These are phyloP conservation scores for Tenualosa thibaudeaui DNA, from an alignment of 2,797 vertebrate genomes.

Conservation along the genomic window DNA sequence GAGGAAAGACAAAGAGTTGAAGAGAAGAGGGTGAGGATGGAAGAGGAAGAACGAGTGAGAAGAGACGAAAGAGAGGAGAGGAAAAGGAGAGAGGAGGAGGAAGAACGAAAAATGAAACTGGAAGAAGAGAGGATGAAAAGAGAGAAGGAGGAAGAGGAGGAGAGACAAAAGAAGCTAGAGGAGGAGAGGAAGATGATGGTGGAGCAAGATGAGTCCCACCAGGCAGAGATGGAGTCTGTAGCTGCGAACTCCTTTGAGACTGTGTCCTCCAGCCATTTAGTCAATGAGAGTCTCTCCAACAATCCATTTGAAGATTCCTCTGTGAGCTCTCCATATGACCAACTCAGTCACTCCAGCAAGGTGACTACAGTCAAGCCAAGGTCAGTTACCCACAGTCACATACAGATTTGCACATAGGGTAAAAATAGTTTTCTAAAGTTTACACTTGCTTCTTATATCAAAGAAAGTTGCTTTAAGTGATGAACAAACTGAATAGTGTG, in stretches of 20 bases:
- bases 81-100: neutral
- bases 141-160: conserved; percentile 17
- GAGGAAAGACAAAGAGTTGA: neutral
- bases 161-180: neutral
- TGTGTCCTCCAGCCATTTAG: conserved; percentile 50
- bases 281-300: conserved; percentile 54
- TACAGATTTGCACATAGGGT: neutral
- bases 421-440: neutral
- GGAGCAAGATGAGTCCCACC: neutral
- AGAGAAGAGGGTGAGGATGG: too few relatives aligned
- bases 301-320: conserved; percentile 31
- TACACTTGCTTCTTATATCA: neutral
- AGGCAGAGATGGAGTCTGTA: neutral
- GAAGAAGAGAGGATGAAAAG: conserved; percentile 22
- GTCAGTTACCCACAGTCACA: conserved; percentile 68
- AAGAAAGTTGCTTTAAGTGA: too few relatives aligned
- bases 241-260: conserved; percentile 30
- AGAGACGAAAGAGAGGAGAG: neutral
- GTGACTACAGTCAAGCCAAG: conserved; percentile 79
- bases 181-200: neutral
- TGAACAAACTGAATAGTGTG: neutral
- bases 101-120: neutral
- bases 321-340: conserved; percentile 45
- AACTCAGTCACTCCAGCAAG: conserved; percentile 55
- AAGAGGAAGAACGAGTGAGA: conserved; percentile 14